Evolutionary conservation across 2,888 invertebrate genomes (phyloP).

Genomic region (Entomobrya proxima): DNA sequence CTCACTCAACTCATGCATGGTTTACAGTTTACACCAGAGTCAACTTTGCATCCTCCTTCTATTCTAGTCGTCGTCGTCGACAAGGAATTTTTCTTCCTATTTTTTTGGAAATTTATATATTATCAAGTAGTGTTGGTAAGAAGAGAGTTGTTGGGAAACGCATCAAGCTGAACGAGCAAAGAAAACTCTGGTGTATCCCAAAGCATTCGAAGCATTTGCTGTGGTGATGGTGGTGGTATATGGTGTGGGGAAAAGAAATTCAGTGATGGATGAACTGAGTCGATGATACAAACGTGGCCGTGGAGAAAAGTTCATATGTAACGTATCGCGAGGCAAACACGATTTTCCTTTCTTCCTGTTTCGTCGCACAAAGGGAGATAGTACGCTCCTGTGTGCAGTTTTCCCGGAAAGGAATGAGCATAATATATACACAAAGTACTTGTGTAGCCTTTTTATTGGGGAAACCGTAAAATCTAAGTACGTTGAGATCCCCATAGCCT

Average conservation of each 20-base stretch:
- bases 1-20: conserved; percentile 48
- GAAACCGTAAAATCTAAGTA: conserved; percentile 8
- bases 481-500: not conserved
- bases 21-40: conserved; percentile 51
- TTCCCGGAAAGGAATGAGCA: conserved; percentile 8
- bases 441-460: not conserved
- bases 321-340: conserved; percentile 37
- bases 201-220: conserved; percentile 12
- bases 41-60: conserved; percentile 27
- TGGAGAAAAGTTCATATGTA: conserved; percentile 37
- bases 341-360: conserved; percentile 37
- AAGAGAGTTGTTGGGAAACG: not conserved
- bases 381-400: conserved; percentile 38
- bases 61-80: conserved; percentile 12
- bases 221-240: conserved; percentile 14
- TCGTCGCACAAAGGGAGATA: not conserved
- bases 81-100: conserved; percentile 37
- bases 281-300: conserved; percentile 50
- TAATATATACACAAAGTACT: conserved; percentile 25
- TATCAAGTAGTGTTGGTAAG: conserved; percentile 16
- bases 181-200: conserved; percentile 20
- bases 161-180: conserved; percentile 6
- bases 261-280: conserved; percentile 54
- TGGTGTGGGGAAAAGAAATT: conserved; percentile 41
- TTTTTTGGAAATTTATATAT: conserved; percentile 10